Percentiles rank a stretch among this genome's conserved stretches.
These are phyloP conservation scores for Solea senegalensis DNA, from an alignment of 2,113 vertebrate species.

Conservation along the genomic window DNA sequence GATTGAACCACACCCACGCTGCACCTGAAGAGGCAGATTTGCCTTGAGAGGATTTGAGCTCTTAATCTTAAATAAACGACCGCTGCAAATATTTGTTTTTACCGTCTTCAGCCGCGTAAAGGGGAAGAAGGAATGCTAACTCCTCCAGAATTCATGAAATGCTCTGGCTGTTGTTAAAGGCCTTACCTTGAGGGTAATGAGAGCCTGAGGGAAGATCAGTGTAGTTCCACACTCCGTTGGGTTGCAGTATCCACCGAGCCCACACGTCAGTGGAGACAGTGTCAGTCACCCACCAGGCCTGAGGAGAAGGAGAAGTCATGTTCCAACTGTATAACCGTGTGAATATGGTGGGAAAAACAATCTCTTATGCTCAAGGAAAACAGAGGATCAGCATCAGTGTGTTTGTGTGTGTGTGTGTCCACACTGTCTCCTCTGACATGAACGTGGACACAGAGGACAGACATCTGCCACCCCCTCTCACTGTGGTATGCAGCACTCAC, in stretches of 20 bases:
- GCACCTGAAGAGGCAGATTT: background rate
- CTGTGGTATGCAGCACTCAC: background rate
- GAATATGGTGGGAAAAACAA: background rate
- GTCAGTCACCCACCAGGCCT: constrained; percentile 79
- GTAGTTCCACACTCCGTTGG: constrained; percentile 60
- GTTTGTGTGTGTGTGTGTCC: background rate
- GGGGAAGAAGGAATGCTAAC: no score
- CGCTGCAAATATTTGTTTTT: background rate
- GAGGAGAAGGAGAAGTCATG: background rate
- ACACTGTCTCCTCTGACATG: constrained; percentile 10
- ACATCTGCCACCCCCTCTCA: constrained; percentile 1
- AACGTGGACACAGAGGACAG: background rate
- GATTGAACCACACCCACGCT: background rate
- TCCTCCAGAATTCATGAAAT: no score
- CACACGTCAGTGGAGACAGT: constrained; percentile 70
- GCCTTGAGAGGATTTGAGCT: background rate
- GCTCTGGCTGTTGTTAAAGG: no score
- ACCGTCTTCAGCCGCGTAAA: no score
- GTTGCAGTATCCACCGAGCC: constrained; percentile 33
- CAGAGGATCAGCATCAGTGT: background rate
- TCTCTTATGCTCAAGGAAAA: no score
- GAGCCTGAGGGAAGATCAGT: constrained; percentile 52
- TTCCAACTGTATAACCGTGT: background rate
- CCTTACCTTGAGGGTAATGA: constrained; percentile 51
- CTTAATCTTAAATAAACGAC: no score